Percentiles rank a stretch among this genome's conserved stretches.
Conservation (phyloP, 2,888 invertebrate species). For the Calliphora vomitoria region DNA sequence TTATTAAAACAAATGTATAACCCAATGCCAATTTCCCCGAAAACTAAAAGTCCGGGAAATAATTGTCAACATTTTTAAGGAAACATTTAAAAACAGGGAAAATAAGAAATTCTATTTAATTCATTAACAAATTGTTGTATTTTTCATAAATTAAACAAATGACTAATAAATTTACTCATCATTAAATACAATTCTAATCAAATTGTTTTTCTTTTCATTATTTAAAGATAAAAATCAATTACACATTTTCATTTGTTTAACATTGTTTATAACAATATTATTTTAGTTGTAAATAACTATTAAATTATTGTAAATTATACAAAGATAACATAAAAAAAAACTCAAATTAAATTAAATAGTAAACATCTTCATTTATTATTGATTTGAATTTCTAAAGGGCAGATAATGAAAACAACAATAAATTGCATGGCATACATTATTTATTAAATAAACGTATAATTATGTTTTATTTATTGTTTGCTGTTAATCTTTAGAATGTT, state of each 20-base stretch:
- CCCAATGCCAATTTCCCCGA: too few species aligned
- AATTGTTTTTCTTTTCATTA: background rate
- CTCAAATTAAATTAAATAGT: slow-evolving; percentile 17
- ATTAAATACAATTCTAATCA: background rate
- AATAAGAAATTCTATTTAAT: too few species aligned
- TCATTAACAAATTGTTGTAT: too few species aligned
- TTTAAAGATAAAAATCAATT: slow-evolving; percentile 4
- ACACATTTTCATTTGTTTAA: slow-evolving; percentile 15
- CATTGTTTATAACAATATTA: slow-evolving; percentile 9
- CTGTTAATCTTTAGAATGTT: background rate
- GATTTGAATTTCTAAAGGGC: background rate
- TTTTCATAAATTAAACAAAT: background rate
- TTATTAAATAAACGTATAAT: slow-evolving; percentile 17
- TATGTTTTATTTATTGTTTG: slow-evolving; percentile 31
- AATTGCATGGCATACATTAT: slow-evolving; percentile 55
- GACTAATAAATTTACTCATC: slow-evolving; percentile 24
- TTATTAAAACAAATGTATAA: too few species aligned
- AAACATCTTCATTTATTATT: slow-evolving; percentile 17
- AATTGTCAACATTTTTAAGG: too few species aligned
- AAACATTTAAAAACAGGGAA: too few species aligned
- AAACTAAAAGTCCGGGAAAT: too few species aligned
- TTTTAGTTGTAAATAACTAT: slow-evolving; percentile 34
- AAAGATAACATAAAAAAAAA: slow-evolving; percentile 8
- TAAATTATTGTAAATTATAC: slow-evolving; percentile 21
- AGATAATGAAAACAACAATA: slow-evolving; percentile 31